Conservation (phyloP, 2,113 vertebrate species). For the Pelecanus crispus region DNA sequence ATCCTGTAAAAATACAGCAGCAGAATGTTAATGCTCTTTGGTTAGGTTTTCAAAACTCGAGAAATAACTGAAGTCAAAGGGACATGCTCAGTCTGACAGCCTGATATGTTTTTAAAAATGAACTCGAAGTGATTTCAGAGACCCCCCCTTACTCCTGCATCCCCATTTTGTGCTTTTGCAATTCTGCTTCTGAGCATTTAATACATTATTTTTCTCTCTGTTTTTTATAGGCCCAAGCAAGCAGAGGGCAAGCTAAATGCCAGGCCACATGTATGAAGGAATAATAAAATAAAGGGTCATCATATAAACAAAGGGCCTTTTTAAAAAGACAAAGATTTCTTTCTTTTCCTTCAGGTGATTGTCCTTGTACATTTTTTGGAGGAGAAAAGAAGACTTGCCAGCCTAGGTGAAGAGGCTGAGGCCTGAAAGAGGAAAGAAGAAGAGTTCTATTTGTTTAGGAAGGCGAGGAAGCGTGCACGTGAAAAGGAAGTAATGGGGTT, state of each 20-base stretch:
- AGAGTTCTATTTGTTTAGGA: background rate
- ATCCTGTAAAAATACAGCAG: background rate
- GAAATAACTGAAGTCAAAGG: background rate
- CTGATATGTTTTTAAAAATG: background rate
- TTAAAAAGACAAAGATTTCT: background rate
- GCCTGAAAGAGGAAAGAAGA: background rate
- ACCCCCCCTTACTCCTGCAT: background rate
- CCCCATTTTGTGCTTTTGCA: background rate
- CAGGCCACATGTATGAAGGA: background rate
- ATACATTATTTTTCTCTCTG: background rate
- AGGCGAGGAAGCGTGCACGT: rapidly evolving
- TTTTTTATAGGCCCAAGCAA: background rate
- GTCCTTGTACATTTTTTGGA: background rate
- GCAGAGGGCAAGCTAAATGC: background rate
- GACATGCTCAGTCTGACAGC: background rate
- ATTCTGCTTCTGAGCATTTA: background rate
- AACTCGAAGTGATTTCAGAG: background rate
- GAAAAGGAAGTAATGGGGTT: background rate
- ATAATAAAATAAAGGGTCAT: background rate
- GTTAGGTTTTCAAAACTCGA: background rate
- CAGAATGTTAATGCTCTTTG: background rate
- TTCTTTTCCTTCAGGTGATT: background rate
- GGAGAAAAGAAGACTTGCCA: background rate
- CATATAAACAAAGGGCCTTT: background rate
- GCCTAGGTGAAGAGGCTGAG: background rate